These are phyloP conservation scores for Gallinago undulata DNA, from an alignment of 2,113 vertebrate species.

Conservation along the genomic window DNA sequence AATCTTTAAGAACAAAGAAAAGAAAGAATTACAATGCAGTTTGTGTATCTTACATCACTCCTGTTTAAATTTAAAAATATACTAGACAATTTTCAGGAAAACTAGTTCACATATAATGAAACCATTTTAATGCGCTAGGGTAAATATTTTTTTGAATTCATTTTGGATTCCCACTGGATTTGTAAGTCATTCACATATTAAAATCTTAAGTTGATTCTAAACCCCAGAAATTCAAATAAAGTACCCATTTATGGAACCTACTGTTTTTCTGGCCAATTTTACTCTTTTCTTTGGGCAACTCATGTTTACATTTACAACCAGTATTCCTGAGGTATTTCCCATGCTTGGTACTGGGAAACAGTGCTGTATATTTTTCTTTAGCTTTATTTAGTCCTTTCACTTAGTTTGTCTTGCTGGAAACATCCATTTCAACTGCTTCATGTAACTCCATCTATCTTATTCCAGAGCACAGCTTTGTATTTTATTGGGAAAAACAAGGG, in stretches of 20 bases:
- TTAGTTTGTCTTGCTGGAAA: background rate
- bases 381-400: background rate
- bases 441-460: background rate
- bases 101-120: background rate
- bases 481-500: background rate
- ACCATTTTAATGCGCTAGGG: background rate
- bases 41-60: background rate
- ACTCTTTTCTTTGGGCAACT: background rate
- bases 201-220: conserved; percentile 18
- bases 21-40: background rate
- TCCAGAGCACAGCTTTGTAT: background rate
- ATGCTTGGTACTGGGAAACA: background rate
- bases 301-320: background rate
- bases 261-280: background rate
- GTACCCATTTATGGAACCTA: background rate
- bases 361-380: background rate
- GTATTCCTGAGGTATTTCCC: background rate
- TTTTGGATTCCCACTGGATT: background rate
- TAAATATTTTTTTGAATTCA: background rate
- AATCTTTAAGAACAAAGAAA: background rate
- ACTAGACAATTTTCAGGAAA: background rate
- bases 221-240: background rate
- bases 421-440: background rate
- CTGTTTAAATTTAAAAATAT: background rate
- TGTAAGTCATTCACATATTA: background rate